Conservation (phyloP, 92 coral and sea anemone species). For the Phenganax marumi region DNA sequence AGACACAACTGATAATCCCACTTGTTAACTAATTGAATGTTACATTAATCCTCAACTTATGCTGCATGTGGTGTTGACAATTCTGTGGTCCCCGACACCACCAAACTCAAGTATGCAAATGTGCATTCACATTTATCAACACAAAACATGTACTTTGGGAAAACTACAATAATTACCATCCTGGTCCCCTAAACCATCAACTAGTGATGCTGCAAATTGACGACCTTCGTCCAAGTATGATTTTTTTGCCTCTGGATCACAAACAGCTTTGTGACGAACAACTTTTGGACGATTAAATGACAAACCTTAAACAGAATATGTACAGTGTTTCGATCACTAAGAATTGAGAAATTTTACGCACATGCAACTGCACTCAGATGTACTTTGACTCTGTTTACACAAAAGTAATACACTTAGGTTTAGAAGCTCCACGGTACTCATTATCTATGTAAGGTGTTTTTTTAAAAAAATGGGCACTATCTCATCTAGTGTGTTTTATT, state of each 20-base stretch:
- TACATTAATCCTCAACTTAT: not conserved
- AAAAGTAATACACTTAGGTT: too few species aligned
- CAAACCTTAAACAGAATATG: conserved; percentile 59
- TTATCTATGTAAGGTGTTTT: too few species aligned
- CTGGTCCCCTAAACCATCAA: conserved; percentile 87
- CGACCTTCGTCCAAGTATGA: conserved; percentile 81
- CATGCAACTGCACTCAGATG: too few species aligned
- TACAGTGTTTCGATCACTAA: not conserved
- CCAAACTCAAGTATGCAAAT: too few species aligned
- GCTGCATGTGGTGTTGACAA: not conserved
- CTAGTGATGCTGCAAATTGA: conserved; percentile 82
- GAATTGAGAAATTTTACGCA: too few species aligned
- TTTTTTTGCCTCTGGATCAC: conserved; percentile 73
- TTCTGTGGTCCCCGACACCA: not conserved
- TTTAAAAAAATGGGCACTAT: too few species aligned
- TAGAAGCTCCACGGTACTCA: too few species aligned
- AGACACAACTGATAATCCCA: not conserved
- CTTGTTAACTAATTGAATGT: not conserved
- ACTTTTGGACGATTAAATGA: conserved; percentile 94
- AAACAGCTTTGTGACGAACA: conserved; percentile 59
- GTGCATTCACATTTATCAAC: not conserved
- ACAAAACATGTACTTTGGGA: not conserved
- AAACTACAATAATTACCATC: conserved; percentile 62
- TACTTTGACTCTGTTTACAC: too few species aligned
- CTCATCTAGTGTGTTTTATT: too few species aligned